Evolutionary conservation across 2,113 vertebrate species (phyloP).

Genomic region (Heptranchias perlo): DNA sequence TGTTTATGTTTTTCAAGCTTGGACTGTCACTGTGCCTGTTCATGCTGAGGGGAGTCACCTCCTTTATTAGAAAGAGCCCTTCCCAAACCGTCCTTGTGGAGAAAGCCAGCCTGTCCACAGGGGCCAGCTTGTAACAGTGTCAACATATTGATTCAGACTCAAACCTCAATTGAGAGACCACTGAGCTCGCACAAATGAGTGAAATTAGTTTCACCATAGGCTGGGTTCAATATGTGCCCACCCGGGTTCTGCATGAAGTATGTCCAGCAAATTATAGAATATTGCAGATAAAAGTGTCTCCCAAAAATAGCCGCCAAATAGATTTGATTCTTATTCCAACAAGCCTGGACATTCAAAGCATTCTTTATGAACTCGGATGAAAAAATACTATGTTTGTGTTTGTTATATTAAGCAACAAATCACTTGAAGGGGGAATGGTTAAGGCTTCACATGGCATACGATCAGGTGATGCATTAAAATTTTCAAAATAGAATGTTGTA

Average conservation of each 20-base stretch:
- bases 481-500: constrained; percentile 25
- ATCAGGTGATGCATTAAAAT: constrained; percentile 21
- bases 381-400: constrained; percentile 30
- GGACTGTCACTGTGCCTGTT: neutral
- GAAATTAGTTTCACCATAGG: neutral
- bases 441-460: constrained; percentile 23
- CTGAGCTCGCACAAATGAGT: too few species aligned
- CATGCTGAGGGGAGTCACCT: neutral
- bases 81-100: neutral
- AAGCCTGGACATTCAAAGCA: constrained; percentile 3
- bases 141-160: neutral
- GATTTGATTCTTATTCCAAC: constrained; percentile 15
- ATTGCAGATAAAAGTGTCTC: neutral
- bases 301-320: neutral
- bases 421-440: constrained; percentile 14
- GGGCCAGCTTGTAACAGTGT: neutral
- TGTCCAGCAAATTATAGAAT: neutral
- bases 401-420: constrained; percentile 14
- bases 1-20: neutral
- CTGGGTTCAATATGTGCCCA: neutral
- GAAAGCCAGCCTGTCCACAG: neutral
- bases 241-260: neutral
- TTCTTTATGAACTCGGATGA: constrained; percentile 22
- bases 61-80: neutral
- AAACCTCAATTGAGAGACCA: neutral